These are phyloP conservation scores for Eretmocerus hayati DNA, from an alignment of 2,888 invertebrate species.

Conservation along the genomic window DNA sequence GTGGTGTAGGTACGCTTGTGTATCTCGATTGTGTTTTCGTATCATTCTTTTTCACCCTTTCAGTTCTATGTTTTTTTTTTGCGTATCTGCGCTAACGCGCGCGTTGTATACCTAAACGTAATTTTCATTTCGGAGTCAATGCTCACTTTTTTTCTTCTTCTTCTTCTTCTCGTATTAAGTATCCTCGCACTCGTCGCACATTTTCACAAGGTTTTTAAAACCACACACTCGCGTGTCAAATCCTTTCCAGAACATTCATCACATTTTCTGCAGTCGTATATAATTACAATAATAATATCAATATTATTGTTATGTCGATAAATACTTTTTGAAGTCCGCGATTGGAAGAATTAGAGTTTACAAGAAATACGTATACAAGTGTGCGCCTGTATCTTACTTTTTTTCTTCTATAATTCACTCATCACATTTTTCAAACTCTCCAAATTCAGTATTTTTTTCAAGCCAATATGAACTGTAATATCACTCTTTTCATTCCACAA, in stretches of 20 bases:
- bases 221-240: conserved; percentile 18
- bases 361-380: conserved; percentile 70
- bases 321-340: conserved; percentile 47
- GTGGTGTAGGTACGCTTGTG: conserved; percentile 45
- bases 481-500: conserved; percentile 8
- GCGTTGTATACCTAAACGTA: conserved; percentile 21
- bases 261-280: conserved; percentile 46
- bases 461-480: conserved; percentile 2
- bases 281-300: conserved; percentile 47
- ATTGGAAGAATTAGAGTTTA: conserved; percentile 58
- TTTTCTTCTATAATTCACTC: too few species aligned
- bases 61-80: conserved; percentile 26
- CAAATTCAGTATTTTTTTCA: conserved; percentile 1
- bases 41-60: conserved; percentile 49
- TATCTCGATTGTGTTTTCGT: conserved; percentile 44
- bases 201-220: conserved; percentile 17
- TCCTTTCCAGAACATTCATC: conserved; percentile 33
- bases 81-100: conserved; percentile 22
- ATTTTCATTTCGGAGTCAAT: conserved; percentile 8
- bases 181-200: conserved; percentile 19
- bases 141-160: conserved; percentile 6
- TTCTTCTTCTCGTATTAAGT: conserved; percentile 14
- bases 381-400: conserved; percentile 39
- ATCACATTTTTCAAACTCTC: too few species aligned
- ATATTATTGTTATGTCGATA: conserved; percentile 47